phyloP scores from a whole-genome alignment of 2,888 invertebrate genomes.

The Drosophila neoperkinsi region DNA sequence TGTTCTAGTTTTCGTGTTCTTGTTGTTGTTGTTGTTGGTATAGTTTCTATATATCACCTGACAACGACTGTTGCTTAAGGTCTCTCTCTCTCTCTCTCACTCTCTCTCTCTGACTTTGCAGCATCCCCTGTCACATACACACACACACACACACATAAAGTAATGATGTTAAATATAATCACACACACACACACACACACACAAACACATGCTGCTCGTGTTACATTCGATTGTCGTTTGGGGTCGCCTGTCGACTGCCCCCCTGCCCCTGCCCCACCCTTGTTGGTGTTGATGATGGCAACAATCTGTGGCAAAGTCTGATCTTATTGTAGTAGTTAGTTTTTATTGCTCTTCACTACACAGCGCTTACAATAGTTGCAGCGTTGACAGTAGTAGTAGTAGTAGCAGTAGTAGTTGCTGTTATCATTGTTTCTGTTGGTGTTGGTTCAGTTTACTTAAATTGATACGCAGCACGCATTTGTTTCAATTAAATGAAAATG shows the following conservation, averaged over 20 bases:
- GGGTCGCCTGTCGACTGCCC: slow-evolving; percentile 34
- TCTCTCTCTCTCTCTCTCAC: neutral
- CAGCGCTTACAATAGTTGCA: slow-evolving; percentile 41
- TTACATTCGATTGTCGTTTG: slow-evolving; percentile 52
- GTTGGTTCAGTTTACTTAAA: slow-evolving; percentile 57
- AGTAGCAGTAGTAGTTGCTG: slow-evolving; percentile 10
- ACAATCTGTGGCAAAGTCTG: slow-evolving; percentile 62
- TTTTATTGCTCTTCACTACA: slow-evolving; percentile 62
- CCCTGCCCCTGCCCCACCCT: slow-evolving; percentile 7
- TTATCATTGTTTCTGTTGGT: slow-evolving; percentile 18
- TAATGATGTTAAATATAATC: slow-evolving; percentile 45
- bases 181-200: slow-evolving; percentile 12
- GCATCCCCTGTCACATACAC: slow-evolving; percentile 27
- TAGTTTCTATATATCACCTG: slow-evolving; percentile 45
- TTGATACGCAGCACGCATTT: slow-evolving; percentile 81
- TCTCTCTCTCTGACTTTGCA: neutral
- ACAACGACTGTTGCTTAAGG: slow-evolving; percentile 14
- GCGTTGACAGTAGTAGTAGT: slow-evolving; percentile 14
- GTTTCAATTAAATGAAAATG: slow-evolving; percentile 80
- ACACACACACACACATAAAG: slow-evolving; percentile 9
- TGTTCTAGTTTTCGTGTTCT: slow-evolving; percentile 33
- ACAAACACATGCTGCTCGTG: slow-evolving; percentile 27
- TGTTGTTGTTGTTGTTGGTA: slow-evolving; percentile 40
- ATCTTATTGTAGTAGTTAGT: slow-evolving; percentile 64
- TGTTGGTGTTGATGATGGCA: slow-evolving; percentile 42